Conservation (phyloP, 2,888 invertebrate genomes). For the Micropterix aruncella region DNA sequence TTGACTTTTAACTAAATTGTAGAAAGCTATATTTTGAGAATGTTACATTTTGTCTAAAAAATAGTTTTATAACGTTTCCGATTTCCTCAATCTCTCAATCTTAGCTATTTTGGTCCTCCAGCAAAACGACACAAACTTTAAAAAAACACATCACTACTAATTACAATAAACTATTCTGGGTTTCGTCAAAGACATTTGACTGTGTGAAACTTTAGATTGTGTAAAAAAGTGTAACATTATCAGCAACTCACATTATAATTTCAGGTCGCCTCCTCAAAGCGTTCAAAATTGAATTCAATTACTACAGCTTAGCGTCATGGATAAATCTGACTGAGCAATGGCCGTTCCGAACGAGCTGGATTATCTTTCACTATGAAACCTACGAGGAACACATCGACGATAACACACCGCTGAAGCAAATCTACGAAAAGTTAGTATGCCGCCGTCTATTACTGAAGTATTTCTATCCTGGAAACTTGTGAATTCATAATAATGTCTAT, state of each 20-base stretch:
- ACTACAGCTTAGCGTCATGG: slow-evolving; percentile 97
- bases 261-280: slow-evolving; percentile 89
- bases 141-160: too few relatives aligned
- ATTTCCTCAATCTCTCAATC: too few relatives aligned
- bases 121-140: too few relatives aligned
- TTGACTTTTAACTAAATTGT: too few relatives aligned
- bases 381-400: slow-evolving; percentile 82
- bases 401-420: slow-evolving; percentile 67
- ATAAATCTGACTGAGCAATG: slow-evolving; percentile 98
- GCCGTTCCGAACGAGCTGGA: slow-evolving; percentile 96
- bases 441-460: not conserved
- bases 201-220: too few relatives aligned
- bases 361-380: slow-evolving; percentile 86
- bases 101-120: too few relatives aligned
- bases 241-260: slow-evolving; percentile 10
- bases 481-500: slow-evolving; percentile 6
- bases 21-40: too few relatives aligned
- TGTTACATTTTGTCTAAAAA: too few relatives aligned
- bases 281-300: slow-evolving; percentile 98
- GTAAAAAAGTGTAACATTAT: too few relatives aligned
- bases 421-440: slow-evolving; percentile 73
- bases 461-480: not conserved
- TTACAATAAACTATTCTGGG: too few relatives aligned
- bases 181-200: too few relatives aligned
- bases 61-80: too few relatives aligned